Evolutionary conservation across 2,113 vertebrate species (phyloP).

Genomic region (Scomber japonicus): DNA sequence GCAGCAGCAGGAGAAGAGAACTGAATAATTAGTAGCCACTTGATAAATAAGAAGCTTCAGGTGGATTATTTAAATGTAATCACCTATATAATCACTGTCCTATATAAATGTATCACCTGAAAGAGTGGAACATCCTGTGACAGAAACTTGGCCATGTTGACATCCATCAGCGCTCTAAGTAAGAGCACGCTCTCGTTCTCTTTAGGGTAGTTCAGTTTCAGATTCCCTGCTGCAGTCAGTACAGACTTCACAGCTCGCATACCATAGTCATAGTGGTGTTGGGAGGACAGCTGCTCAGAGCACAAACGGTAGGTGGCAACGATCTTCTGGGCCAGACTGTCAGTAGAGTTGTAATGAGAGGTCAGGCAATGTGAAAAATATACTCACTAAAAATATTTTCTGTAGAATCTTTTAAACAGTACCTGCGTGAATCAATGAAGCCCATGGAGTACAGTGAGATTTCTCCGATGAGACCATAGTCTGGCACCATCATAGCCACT

Average conservation of each 20-base stretch:
- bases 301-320: slow-evolving; percentile 96
- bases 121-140: slow-evolving; percentile 94
- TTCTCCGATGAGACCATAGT: slow-evolving; percentile 95
- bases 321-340: slow-evolving; percentile 93
- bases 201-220: slow-evolving; percentile 92
- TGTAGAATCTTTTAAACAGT: slow-evolving; percentile 6
- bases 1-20: slow-evolving; percentile 31
- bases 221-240: slow-evolving; percentile 93
- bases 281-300: slow-evolving; percentile 94
- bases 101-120: slow-evolving; percentile 83
- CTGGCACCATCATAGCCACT: slow-evolving; percentile 97
- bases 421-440: slow-evolving; percentile 95
- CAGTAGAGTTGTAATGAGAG: slow-evolving; percentile 3
- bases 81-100: too few species aligned
- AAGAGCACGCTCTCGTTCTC: slow-evolving; percentile 90
- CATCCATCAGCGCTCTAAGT: slow-evolving; percentile 90
- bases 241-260: slow-evolving; percentile 97
- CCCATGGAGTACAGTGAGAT: slow-evolving; percentile 97
- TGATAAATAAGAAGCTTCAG: not conserved
- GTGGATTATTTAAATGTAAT: not conserved
- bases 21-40: not conserved
- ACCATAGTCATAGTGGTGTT: slow-evolving; percentile 94
- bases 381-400: not conserved
- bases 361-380: not conserved
- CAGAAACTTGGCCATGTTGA: slow-evolving; percentile 95